Base-by-base conservation (phyloP, 2,888 invertebrate species). In the Apamea epomidion region DNA sequence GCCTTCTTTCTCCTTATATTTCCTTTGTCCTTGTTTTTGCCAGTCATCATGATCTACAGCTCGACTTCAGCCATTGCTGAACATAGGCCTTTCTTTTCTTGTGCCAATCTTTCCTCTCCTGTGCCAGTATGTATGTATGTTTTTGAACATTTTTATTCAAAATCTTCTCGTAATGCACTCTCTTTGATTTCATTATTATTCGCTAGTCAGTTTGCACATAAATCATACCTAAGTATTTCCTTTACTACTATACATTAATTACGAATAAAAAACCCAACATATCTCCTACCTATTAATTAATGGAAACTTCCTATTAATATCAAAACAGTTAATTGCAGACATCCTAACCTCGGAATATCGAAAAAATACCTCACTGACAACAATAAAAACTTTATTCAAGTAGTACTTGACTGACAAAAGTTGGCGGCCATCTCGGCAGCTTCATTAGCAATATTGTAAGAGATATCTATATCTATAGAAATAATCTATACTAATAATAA, bases 381-480 rank as follows among this genome's bases (percentile, higher is more conserved):
- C 72, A 68, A 60, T 54, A 78, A 73, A 85, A 77, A 85, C 67
- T 21, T 58, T 37, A 58, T 70, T 83, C 32, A 32, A 58, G n/a
- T 70, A 75, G 37, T 84, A 87, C 64, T 60, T 48, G 8, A 10
- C 84, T 62, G 64, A 87, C 85, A 85, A 85, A 86, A 89, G 74
- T 75, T 71, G 74, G 67, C 60, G 32, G 60, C 67, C 48, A 74
- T 87, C 64, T 73, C 71, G 12, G 25, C 45, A 14, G 42, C 75
- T 81, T 88, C 87, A 87, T 88, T 89, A 83, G 82, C 75, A 54
- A 72, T 87, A 85, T 77, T 85, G 74, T 78, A 80, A 69, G 71
- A n/a, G 58, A 60, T 58, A 58, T 58, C 25, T 21, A 21, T 58
- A 12, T 1, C 37, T 37, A 48, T 12, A 48, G 2, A 14, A 48